Percentiles rank a stretch among this genome's conserved stretches.
Evolutionary conservation across 2,113 vertebrate genomes (phyloP).

Genomic region (Osmerus mordax): DNA sequence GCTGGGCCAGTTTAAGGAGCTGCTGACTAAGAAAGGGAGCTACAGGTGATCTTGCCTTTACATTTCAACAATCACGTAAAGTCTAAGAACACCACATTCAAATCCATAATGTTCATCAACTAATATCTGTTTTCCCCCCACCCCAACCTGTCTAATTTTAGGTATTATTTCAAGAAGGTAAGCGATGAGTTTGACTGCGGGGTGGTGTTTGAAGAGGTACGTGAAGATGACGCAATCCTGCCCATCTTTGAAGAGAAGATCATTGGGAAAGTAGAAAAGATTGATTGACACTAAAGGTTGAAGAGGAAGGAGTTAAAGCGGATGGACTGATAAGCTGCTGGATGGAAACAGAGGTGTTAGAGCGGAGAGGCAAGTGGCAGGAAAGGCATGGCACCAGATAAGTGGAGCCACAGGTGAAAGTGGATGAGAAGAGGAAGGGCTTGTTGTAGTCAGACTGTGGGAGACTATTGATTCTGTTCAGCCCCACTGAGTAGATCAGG

Average conservation of each 20-base stretch:
- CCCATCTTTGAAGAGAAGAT: conserved; percentile 94
- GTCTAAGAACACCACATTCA: background rate
- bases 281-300: conserved; percentile 74
- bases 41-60: conserved; percentile 79
- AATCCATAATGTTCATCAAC: background rate
- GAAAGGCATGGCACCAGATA: conserved; percentile 67
- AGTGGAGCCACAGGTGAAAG: conserved; percentile 77
- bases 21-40: conserved; percentile 95
- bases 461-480: background rate
- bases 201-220: conserved; percentile 93
- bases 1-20: conserved; percentile 94
- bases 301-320: conserved; percentile 14
- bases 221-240: conserved; percentile 86
- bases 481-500: background rate
- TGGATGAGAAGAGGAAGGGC: background rate
- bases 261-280: conserved; percentile 94
- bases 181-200: conserved; percentile 96
- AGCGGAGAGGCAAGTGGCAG: conserved; percentile 69
- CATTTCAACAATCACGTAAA: background rate
- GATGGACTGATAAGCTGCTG: conserved; percentile 33
- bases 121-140: too few relatives aligned
- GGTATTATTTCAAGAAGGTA: conserved; percentile 98
- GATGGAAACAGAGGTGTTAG: conserved; percentile 52
- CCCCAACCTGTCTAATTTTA: conserved; percentile 40
- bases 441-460: background rate